Conservation (phyloP, 2,113 vertebrate species). For the Crotalus horridus region DNA sequence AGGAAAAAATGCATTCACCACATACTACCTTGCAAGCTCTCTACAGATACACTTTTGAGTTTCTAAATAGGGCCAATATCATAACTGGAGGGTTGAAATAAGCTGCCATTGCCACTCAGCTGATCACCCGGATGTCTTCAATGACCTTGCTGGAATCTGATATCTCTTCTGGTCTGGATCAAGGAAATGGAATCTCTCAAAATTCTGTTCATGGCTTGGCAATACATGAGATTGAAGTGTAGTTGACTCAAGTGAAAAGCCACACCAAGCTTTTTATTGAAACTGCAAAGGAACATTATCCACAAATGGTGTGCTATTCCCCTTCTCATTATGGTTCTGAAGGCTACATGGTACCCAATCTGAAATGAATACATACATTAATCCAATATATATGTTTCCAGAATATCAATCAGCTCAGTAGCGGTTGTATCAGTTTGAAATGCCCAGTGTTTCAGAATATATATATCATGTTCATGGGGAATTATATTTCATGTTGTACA, state of each 20-base stretch:
- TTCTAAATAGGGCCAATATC: not conserved
- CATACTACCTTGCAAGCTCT: not conserved
- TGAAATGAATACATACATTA: not conserved
- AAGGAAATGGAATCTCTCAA: not conserved
- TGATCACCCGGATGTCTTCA: not conserved
- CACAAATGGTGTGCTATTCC: not conserved
- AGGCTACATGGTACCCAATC: not conserved
- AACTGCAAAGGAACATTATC: not conserved
- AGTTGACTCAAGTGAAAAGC: not conserved
- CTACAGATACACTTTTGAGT: not conserved
- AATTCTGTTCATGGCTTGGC: constrained; percentile 13
- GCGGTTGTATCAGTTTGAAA: not conserved
- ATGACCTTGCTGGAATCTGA: not conserved
- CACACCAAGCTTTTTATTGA: not conserved
- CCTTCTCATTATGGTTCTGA: not conserved
- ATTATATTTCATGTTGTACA: not conserved
- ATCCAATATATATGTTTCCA: not conserved
- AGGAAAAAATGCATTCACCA: not conserved
- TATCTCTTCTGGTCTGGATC: not conserved
- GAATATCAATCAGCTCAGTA: not conserved
- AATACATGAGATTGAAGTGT: not conserved
- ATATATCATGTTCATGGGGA: not conserved
- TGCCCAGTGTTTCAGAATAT: not conserved
- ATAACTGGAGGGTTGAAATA: not conserved
- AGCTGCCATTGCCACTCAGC: not conserved